phyloP scores from a whole-genome alignment of 1,140 invertebrate genomes.

The Copidosoma floridanum region DNA sequence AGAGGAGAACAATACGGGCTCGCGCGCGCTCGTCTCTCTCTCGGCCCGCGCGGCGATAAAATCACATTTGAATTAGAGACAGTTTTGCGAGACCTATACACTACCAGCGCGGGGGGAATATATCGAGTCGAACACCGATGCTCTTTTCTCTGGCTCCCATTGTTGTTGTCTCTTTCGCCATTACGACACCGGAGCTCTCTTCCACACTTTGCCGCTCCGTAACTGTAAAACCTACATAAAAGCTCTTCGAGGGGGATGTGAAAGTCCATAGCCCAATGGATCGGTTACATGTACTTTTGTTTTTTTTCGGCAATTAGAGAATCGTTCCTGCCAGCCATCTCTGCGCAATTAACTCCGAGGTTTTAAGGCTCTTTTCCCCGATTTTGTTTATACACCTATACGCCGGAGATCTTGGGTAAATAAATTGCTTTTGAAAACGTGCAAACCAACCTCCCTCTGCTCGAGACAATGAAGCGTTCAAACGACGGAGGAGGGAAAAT shows the following conservation, averaged over 20 bases:
- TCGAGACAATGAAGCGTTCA: too few species aligned
- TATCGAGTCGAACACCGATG: too few species aligned
- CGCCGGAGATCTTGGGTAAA: too few species aligned
- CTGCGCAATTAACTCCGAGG: too few species aligned
- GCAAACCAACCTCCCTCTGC: too few species aligned
- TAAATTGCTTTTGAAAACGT: too few species aligned
- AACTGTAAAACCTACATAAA: neutral
- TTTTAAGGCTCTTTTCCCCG: too few species aligned
- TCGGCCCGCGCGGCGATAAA: conserved; percentile 3
- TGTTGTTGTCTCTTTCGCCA: neutral
- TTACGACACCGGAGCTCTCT: conserved; percentile 10
- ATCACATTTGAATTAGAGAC: conserved; percentile 22
- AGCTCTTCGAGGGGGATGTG: conserved; percentile 1
- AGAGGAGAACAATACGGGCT: conserved; percentile 1
- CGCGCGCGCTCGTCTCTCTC: conserved; percentile 3
- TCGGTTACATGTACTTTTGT: too few species aligned
- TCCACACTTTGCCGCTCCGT: neutral
- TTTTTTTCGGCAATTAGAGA: too few species aligned
- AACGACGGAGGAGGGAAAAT: too few species aligned
- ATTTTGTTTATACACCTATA: too few species aligned
- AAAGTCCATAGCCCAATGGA: neutral
- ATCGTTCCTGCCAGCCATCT: too few species aligned
- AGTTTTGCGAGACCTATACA: conserved; percentile 16
- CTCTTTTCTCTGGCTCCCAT: neutral
- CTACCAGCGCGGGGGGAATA: neutral